These are phyloP conservation scores for Ursus arctos DNA, from an alignment of 2,113 vertebrate genomes.

Conservation along the genomic window DNA sequence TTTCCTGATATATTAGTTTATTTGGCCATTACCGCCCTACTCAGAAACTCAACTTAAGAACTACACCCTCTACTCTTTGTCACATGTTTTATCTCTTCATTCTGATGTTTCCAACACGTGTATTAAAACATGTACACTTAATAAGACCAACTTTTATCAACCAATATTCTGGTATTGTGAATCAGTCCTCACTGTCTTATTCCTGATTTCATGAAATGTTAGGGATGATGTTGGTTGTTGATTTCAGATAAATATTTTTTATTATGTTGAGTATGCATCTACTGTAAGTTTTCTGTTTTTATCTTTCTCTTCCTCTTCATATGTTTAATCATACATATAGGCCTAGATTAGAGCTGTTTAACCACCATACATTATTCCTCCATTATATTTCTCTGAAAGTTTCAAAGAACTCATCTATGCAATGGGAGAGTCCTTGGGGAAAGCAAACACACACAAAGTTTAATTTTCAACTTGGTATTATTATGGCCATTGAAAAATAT, in stretches of 20 bases:
- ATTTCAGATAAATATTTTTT: conserved; percentile 42
- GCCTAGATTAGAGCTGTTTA: background rate
- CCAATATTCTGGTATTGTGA: background rate
- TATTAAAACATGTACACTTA: background rate
- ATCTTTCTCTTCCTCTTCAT: background rate
- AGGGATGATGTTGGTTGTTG: background rate
- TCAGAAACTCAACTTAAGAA: background rate
- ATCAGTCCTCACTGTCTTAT: background rate
- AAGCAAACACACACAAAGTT: background rate
- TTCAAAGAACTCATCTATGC: conserved; percentile 11
- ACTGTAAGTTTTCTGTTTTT: conserved; percentile 1
- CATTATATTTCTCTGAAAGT: conserved; percentile 5
- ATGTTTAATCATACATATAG: conserved; percentile 18
- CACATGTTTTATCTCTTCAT: background rate
- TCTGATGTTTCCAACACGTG: background rate
- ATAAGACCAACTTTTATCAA: background rate
- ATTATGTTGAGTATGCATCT: background rate
- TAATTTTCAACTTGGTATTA: conserved; percentile 33
- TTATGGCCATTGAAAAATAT: conserved; percentile 2
- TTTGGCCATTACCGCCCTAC: background rate
- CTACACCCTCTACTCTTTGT: background rate
- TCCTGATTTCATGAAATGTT: background rate
- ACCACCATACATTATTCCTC: background rate
- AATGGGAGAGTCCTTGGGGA: background rate
- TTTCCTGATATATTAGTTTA: conserved; percentile 2